Conservation (phyloP, 2,888 invertebrate genomes). For the Scaptomyza flava region DNA sequence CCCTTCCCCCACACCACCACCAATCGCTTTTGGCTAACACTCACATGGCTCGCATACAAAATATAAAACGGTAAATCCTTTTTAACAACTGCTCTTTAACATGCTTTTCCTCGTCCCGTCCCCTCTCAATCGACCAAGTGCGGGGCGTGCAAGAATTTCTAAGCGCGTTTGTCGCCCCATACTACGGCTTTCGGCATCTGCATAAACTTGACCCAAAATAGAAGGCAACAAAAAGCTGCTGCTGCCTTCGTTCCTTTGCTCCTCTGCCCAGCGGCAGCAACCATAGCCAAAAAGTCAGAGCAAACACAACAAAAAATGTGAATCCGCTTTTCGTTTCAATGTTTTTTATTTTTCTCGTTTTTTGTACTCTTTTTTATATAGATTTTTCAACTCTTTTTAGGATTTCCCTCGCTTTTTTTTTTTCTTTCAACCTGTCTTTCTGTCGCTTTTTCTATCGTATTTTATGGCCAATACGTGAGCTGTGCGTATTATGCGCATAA, state of each 20-base stretch:
- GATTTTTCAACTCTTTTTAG: slow-evolving; percentile 66
- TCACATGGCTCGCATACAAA: slow-evolving; percentile 49
- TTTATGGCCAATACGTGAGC: slow-evolving; percentile 77
- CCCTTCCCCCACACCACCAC: slow-evolving; percentile 2
- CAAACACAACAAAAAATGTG: slow-evolving; percentile 34
- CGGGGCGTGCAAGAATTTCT: slow-evolving; percentile 68
- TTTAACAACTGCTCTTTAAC: slow-evolving; percentile 80
- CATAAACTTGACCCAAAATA: slow-evolving; percentile 78
- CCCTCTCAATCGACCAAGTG: slow-evolving; percentile 7
- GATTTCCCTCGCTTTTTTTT: slow-evolving; percentile 41
- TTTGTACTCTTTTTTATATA: slow-evolving; percentile 46
- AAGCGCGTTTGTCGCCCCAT: slow-evolving; percentile 68
- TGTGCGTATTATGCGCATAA: slow-evolving; percentile 75
- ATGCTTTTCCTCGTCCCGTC: slow-evolving; percentile 40
- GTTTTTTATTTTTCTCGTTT: slow-evolving; percentile 40
- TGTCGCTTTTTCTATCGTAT: slow-evolving; percentile 33
- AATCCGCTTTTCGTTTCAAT: slow-evolving; percentile 59
- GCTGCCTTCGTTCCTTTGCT: slow-evolving; percentile 16
- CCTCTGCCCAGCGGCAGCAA: slow-evolving; percentile 21
- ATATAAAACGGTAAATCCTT: slow-evolving; percentile 77
- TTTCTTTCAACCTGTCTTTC: background rate
- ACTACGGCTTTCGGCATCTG: slow-evolving; percentile 58
- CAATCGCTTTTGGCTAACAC: slow-evolving; percentile 17
- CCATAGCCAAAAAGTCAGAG: slow-evolving; percentile 52
- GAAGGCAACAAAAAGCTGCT: slow-evolving; percentile 3